phyloP scores from a whole-genome alignment of 2,113 vertebrate species.

The Ophthalmolycus amberensis region DNA sequence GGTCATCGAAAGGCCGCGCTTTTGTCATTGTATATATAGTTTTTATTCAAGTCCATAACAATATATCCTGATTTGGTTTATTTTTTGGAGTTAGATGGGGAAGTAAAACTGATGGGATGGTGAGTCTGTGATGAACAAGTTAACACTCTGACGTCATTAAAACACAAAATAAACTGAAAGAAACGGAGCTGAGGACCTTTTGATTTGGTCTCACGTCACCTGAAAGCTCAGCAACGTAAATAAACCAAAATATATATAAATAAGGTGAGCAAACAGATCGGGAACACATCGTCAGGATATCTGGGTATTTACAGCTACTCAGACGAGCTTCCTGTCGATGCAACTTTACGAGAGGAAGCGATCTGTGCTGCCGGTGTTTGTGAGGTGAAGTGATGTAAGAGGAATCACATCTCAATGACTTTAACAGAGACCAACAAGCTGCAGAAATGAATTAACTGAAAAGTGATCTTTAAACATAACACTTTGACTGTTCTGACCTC shows the following conservation, averaged over 20 bases:
- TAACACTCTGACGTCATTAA: too few species aligned
- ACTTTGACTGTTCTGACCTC: not conserved
- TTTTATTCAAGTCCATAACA: too few species aligned
- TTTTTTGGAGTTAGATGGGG: too few species aligned
- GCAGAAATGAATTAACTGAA: not conserved
- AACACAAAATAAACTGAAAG: too few species aligned
- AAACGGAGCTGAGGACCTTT: too few species aligned
- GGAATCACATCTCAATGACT: not conserved
- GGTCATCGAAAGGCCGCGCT: too few species aligned
- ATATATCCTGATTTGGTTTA: too few species aligned
- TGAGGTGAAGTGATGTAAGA: constrained; percentile 1
- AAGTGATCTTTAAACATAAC: too few species aligned
- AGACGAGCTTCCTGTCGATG: constrained; percentile 11
- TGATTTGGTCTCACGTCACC: too few species aligned
- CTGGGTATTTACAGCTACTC: not conserved
- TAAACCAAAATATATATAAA: not conserved
- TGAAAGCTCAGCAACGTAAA: not conserved
- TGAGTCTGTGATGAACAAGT: too few species aligned
- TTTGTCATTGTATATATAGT: too few species aligned
- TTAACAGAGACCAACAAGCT: not conserved
- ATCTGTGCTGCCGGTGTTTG: not conserved
- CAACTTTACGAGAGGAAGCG: constrained; percentile 14
- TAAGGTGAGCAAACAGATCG: not conserved
- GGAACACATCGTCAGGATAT: constrained; percentile 2
- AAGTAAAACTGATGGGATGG: too few species aligned